Percentiles rank a stretch among this genome's conserved stretches.
Conservation (phyloP, 2,113 vertebrate species). For the Saguinus imperator region DNA sequence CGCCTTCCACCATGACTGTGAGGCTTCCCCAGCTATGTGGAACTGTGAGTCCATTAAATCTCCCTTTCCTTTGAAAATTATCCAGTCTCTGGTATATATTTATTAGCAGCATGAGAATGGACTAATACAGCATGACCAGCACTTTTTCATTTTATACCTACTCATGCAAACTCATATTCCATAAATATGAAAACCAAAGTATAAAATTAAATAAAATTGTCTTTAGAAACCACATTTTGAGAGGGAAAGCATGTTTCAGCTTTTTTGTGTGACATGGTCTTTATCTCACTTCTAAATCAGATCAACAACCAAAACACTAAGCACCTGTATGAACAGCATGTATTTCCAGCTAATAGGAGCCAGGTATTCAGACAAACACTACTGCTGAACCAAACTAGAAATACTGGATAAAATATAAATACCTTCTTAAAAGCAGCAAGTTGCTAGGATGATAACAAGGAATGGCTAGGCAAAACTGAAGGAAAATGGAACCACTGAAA, state of each 20-base stretch:
- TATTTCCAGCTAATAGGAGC: neutral
- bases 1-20: no score
- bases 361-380: neutral
- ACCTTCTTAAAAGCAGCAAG: neutral
- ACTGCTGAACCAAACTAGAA: neutral
- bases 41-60: no score
- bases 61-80: no score
- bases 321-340: neutral
- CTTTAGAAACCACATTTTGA: neutral
- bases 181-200: neutral
- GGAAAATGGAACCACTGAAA: neutral
- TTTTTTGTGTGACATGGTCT: neutral
- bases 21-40: no score
- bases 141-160: slow-evolving; percentile 6
- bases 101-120: no score
- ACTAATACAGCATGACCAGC: neutral
- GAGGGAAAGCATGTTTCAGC: neutral
- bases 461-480: slow-evolving; percentile 19
- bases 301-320: slow-evolving; percentile 3
- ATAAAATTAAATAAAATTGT: neutral
- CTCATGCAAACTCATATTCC: slow-evolving; percentile 3
- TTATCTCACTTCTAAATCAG: neutral
- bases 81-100: no score
- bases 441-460: neutral
- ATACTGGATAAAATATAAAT: neutral